Conservation (phyloP, 1,140 invertebrate species). For the Akabosia matsudoensis region DNA sequence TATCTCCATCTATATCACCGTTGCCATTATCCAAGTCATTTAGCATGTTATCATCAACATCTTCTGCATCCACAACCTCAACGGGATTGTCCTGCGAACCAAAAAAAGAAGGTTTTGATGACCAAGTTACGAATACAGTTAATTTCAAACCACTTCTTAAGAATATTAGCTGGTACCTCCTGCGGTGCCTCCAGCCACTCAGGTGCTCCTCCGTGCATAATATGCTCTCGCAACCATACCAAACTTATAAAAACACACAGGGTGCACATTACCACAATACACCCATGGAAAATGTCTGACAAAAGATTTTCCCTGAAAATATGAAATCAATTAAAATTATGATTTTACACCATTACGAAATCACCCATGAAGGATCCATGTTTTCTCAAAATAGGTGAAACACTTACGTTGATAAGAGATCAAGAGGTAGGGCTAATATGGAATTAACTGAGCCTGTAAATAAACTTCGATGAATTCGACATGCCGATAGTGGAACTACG, state of each 20-base stretch:
- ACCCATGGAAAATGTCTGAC: constrained; percentile 91
- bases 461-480: constrained; percentile 86
- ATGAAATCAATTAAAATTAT: constrained; percentile 28
- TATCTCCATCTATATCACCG: constrained; percentile 47
- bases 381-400: neutral
- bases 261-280: constrained; percentile 94
- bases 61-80: constrained; percentile 43
- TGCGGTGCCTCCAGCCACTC: constrained; percentile 79
- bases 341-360: neutral
- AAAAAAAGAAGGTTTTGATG: neutral
- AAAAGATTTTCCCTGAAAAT: constrained; percentile 74
- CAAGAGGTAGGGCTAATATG: constrained; percentile 78
- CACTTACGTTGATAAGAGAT: constrained; percentile 78
- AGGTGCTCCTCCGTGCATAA: constrained; percentile 92
- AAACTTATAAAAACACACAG: constrained; percentile 93
- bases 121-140: neutral
- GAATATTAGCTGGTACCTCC: constrained; percentile 38
- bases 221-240: constrained; percentile 96
- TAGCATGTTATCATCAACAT: constrained; percentile 46
- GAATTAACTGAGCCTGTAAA: constrained; percentile 81
- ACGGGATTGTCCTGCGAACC: constrained; percentile 32
- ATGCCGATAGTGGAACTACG: constrained; percentile 94
- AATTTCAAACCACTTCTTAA: neutral
- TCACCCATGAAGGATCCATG: neutral
- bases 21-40: constrained; percentile 35